Base-by-base conservation (phyloP, 2,888 invertebrate genomes). In the Gymnocheta viridis region DNA sequence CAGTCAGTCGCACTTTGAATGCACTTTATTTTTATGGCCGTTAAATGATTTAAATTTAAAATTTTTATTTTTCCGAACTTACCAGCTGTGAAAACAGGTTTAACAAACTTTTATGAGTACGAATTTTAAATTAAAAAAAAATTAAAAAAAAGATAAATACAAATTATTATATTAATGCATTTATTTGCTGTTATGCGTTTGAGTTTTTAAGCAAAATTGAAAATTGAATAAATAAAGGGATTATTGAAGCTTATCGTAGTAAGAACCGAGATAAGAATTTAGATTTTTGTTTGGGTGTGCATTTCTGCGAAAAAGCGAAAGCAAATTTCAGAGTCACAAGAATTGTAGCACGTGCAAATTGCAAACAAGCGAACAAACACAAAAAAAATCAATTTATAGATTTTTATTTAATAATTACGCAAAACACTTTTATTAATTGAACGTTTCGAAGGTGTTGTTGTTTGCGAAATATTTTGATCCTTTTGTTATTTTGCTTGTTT, bases 351-450 rank as follows among this genome's bases (percentile, higher is more conserved):
- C 72, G 66, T 77, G 72, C 66, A 51, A 35, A 3, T 56, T 64
- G 7, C 22, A 62, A 22, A 2, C 22, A 49, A 64, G 9, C 32
- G 29, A 64, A 22, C 38, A 44, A 19, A 9, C 2, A 6, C 1
- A 27, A 29, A 22, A 27, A 58, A 76, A 81, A 84, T 81, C 81
- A 56, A 78, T 84, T 78, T 84, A 84, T 78, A 58, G 81, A 78
- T 78, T 84, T 81, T 80, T 49, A 35, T 58, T n/a, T 24, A 49
- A 38, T 47, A 79, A 74, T 77, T 77, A 81, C 83, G 41, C 44
- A 73, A 77, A 81, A 29, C 19, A 51, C 24, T 27, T 24, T 64
- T 73, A 64, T 29, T 10, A 49, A 54, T 67, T 49, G 19, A 67
- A 67, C 17, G 27, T 9, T 47, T 60, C 27, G 0, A 41, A 51